Base-by-base conservation (phyloP, 2,797 vertebrate species). In the Heliangelus exortis region DNA sequence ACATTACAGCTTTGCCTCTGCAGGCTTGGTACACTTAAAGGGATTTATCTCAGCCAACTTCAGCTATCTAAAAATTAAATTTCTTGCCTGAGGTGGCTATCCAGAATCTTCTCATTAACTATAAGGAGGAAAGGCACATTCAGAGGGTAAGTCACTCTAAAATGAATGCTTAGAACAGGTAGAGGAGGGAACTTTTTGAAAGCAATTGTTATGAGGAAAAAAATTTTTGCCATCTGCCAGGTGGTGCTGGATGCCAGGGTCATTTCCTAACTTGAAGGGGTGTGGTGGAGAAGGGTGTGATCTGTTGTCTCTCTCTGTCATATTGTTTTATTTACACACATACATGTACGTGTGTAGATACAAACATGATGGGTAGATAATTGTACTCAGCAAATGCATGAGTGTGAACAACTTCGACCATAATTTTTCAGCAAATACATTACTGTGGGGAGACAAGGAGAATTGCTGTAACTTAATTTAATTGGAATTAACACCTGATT, bases 21-120 rank as follows among this genome's bases (percentile, higher is more conserved):
- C 48, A 66, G 57, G 12, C 10, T 48, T 59, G n/a, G 11, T 68
- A 58, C 20, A 39, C 21, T 73, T 84, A 51, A 59, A 76, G 29
- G n/a, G n/a, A 39, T 82, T 73, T 83, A 69, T 82, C 53, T 87
- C 48, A 55, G 31, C 16, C 51, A 86, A 62, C 15, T 92, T 77
- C n/a, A 74, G 34, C 19, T 53, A 50, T 8, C 19, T 19, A 77
- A 89, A 93, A 71, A 71, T 48, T 73, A 53, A 77, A 59, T 77
- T 41, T 85, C 17, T 89, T 2, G 6, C 17, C 57, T 77, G 34
- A 90, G 22, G 21, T 59, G 19, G 10, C 45, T 57, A 45, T 48
- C 21, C 31, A 85, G 28, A 10, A 58, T 33, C 13, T 74, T 72
- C 48, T 83, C 21, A 65, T 51, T 72, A 89, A 61, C 33, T 80